Percentiles rank a stretch among this genome's conserved stretches.
phyloP scores from a whole-genome alignment of 2,113 vertebrate species.

The Pterocles orientalis region DNA sequence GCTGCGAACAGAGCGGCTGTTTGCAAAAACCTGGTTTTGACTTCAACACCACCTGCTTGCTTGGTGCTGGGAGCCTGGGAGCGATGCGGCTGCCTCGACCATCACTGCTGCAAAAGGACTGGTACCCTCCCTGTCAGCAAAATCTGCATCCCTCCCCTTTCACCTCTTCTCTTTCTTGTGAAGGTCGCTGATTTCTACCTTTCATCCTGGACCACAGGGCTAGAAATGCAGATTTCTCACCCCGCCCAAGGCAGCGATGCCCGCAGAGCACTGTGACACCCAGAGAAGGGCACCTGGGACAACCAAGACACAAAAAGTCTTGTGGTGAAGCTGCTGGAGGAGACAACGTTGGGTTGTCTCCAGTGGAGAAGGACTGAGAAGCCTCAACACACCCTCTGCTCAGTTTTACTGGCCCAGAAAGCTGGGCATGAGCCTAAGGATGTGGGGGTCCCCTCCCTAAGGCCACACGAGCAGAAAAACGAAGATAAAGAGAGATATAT shows the following conservation, averaged over 20 bases:
- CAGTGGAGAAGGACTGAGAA: not conserved
- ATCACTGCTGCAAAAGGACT: not conserved
- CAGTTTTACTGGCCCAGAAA: not conserved
- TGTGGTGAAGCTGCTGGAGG: not conserved
- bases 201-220: not conserved
- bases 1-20: not conserved
- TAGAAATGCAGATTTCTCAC: not conserved
- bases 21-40: not conserved
- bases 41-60: not conserved
- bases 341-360: not conserved
- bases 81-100: accelerated
- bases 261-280: accelerated
- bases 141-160: not conserved
- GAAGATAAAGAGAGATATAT: not conserved
- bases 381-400: not conserved
- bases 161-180: not conserved
- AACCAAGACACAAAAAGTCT: not conserved
- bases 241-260: not conserved
- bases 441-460: not conserved
- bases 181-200: not conserved
- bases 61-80: not conserved
- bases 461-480: not conserved
- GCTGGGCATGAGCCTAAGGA: not conserved
- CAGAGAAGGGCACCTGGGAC: accelerated
- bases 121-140: accelerated